Conservation (phyloP, 2,113 vertebrate genomes). For the Elephantulus edwardii region DNA sequence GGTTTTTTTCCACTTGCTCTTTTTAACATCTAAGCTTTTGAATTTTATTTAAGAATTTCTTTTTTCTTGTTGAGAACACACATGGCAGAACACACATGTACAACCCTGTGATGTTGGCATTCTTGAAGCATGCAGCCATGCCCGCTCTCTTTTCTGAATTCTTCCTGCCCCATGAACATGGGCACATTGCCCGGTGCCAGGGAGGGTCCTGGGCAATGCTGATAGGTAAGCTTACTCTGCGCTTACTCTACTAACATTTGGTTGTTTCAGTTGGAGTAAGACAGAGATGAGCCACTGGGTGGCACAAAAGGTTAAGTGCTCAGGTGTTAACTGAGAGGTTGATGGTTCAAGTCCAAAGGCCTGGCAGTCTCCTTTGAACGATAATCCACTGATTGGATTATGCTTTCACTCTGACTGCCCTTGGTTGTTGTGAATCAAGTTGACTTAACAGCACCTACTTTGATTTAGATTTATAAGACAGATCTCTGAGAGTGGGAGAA, state of each 20-base stretch:
- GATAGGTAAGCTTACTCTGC: no score
- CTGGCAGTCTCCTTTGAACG: neutral
- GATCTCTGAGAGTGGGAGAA: neutral
- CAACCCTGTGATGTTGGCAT: no score
- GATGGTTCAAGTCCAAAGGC: neutral
- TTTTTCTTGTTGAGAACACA: no score
- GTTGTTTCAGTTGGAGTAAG: neutral
- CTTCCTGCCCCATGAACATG: no score
- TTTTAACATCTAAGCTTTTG: no score
- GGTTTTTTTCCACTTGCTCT: no score
- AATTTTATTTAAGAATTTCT: no score
- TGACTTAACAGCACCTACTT: neutral
- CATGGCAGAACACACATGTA: no score
- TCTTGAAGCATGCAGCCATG: no score
- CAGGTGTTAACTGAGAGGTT: neutral
- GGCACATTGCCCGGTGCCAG: no score
- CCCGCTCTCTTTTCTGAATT: no score
- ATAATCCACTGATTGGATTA: neutral
- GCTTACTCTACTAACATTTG: neutral
- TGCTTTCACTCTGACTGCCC: neutral
- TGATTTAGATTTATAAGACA: neutral
- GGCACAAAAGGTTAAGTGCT: neutral
- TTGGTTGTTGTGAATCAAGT: neutral
- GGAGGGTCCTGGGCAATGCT: no score
- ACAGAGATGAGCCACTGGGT: neutral